phyloP scores from a whole-genome alignment of 2,888 invertebrate species.

The Acanthosepion esculentum region DNA sequence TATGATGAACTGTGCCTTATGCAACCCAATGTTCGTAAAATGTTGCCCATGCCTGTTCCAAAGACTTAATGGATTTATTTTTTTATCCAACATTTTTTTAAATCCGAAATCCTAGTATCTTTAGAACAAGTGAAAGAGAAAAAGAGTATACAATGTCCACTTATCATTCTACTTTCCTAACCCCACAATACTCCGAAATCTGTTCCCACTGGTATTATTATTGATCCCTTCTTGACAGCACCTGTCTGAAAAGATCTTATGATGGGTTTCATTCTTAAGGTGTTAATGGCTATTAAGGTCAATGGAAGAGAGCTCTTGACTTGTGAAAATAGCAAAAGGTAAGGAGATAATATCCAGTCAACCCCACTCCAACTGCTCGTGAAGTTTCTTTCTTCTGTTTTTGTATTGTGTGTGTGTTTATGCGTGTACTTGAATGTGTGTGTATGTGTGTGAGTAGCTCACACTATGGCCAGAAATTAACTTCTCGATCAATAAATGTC shows the following conservation, averaged over 20 bases:
- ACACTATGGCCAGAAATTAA: neutral
- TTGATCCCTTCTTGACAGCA: neutral
- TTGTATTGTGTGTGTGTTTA: neutral
- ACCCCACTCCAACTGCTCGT: neutral
- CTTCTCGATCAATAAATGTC: neutral
- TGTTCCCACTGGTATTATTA: neutral
- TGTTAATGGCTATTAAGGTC: conserved; percentile 9
- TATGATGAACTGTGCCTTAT: too few species aligned
- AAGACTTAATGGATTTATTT: too few species aligned
- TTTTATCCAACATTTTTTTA: too few species aligned
- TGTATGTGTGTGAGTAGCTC: neutral
- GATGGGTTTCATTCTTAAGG: neutral
- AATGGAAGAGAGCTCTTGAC: neutral
- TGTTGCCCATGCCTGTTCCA: too few species aligned
- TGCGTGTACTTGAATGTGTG: neutral
- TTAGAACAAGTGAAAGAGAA: neutral
- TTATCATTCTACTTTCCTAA: neutral
- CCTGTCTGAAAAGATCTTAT: neutral
- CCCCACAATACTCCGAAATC: neutral
- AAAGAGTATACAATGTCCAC: neutral
- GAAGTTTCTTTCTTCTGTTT: neutral
- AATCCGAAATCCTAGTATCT: neutral
- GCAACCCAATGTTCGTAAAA: too few species aligned
- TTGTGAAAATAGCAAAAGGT: neutral
- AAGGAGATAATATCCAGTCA: neutral